Base-by-base conservation (phyloP, 2,888 invertebrate genomes). In the Sepiola atlantica region DNA sequence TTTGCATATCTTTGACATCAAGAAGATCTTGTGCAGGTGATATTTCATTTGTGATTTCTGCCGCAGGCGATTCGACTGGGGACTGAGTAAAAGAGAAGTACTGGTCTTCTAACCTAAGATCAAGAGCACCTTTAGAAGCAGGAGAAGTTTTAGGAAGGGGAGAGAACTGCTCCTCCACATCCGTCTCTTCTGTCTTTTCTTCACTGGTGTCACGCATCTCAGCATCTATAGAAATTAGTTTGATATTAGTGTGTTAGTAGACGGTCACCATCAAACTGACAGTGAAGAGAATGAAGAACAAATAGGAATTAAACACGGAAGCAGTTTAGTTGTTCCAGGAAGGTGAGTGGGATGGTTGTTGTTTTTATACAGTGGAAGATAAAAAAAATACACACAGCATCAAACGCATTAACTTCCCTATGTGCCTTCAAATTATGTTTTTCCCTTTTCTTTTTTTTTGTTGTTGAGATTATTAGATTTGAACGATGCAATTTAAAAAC, bases 161-260 rank as follows among this genome's bases (percentile, higher is more conserved):
- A 95, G 96, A 96, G 95, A 97, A 97, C 96, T 96, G 96, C 95
- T 97, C 97, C 95, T 96, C 96, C 94, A 96, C 96, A 95, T 96
- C 96, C 91, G 96, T 96, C 95, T 96, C 97, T 95, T 97, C 97
- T 55, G 97, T 96, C 95, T 97, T 96, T 91, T 97, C 97, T 95
- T 97, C 97, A 95, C 95, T 96, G 95, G 95, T 95, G 95, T 96
- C 95, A 94, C 95, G 95, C 94, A 95, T 95, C 94, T 95, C 96
- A 94, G 96, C 95, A 96, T 96, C 96, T 96, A 96, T 90, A 95
- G 95, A 95, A 95, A 94, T 94, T 94, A 94, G 94, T 55, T 90
- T 90, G 90, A 93, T 93, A 93, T 94, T 94, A 94, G 94, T 94
- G 61, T 91, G 94, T 94, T 95, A 95, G 94, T 91, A 90, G 93